Base-by-base conservation (phyloP, 2,797 vertebrate species). In the Melanotaenia nigrans region DNA sequence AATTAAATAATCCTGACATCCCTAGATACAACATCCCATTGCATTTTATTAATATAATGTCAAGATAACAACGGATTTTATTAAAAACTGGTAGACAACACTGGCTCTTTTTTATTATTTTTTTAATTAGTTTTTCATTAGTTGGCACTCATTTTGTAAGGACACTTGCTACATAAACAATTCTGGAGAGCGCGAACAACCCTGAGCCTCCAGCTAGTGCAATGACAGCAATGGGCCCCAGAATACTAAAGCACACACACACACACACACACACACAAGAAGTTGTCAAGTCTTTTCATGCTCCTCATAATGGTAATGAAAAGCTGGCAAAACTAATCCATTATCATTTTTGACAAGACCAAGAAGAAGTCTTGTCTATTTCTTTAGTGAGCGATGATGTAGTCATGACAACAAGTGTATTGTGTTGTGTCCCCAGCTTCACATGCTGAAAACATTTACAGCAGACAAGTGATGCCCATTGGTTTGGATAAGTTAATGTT, bases 351-450 rank as follows among this genome's bases (percentile, higher is more conserved):
- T 64, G 49, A 74, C 40, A 64, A 22, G 42, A 62, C 56, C 40
- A 69, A 56, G n/a, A 33, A 68, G 62, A 40, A 3, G 45, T 60
- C 53, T 54, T 25, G 47, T 63, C 56, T 70, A 54, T 63, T 73
- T 78, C 38, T 75, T 32, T 24, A 36, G 47, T 71, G 47, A 55
- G 65, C 18, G 36, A 12, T 0, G 13, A 40, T 4, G 56, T 56
- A 45, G 55, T 20, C 53, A 57, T 25, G n/a, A 38, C 33, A 63
- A 60, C 3, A 49, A 40, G 42, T 20, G 25, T 33, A n/a, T 12
- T 66, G 33, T 40, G 22, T 11, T n/a, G n/a, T 51, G 14, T 38
- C 20, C 57, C 66, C 12, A 47, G 59, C 25, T 40, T 56, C 35
- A 35, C 28, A 35, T 63, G 25, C 68, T 24, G 11, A 42, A 59